Percentiles rank a stretch among this genome's conserved stretches.
These are phyloP conservation scores for Nyctibius grandis DNA, from an alignment of 2,797 vertebrate genomes.

Conservation along the genomic window DNA sequence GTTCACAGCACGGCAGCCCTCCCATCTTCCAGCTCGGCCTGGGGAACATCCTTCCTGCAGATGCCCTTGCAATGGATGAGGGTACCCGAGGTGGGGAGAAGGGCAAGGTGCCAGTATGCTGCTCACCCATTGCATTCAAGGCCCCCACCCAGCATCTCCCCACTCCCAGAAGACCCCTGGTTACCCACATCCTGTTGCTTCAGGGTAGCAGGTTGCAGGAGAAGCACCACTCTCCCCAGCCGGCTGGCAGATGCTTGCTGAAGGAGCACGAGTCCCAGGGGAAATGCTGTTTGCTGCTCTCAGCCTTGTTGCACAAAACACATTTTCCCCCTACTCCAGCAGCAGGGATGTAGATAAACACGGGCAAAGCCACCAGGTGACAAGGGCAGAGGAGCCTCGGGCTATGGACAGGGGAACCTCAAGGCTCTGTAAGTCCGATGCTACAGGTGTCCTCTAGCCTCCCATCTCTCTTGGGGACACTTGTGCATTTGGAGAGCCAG, in stretches of 20 bases:
- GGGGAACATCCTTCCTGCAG: background rate
- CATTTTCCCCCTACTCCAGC: background rate
- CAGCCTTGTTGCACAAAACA: background rate
- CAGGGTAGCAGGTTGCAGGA: constrained; percentile 1
- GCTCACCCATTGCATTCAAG: background rate
- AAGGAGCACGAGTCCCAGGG: background rate
- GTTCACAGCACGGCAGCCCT: background rate
- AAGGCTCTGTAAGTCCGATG: background rate
- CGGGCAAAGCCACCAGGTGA: background rate
- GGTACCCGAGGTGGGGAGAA: background rate
- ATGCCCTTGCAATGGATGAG: background rate
- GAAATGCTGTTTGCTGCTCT: background rate
- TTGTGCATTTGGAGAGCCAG: background rate
- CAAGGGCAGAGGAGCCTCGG: background rate
- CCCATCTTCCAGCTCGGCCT: background rate
- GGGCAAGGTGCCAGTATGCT: background rate
- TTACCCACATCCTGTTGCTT: background rate
- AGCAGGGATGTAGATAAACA: background rate
- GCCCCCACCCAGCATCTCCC: background rate
- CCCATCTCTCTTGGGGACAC: accelerated
- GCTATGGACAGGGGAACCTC: background rate
- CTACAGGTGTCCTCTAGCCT: background rate
- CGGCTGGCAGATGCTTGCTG: background rate
- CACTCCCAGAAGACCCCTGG: accelerated
- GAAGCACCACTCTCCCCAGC: background rate